Percentiles rank a stretch among this genome's conserved stretches.
These are phyloP conservation scores for Leptoteleia sp. DNA, from an alignment of 1,140 invertebrate genomes.

Conservation along the genomic window DNA sequence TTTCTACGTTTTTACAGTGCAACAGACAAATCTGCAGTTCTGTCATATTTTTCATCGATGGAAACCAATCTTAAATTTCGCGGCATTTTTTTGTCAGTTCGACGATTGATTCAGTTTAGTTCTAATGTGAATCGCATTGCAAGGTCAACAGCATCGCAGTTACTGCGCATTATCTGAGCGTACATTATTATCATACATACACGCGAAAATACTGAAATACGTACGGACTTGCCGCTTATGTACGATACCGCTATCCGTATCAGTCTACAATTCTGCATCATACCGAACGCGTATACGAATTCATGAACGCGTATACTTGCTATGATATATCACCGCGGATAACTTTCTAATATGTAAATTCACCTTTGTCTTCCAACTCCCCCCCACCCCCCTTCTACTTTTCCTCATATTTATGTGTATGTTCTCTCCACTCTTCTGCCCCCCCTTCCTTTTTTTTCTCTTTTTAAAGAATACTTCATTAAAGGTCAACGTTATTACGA, in stretches of 20 bases:
- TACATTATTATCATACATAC: conserved; percentile 36
- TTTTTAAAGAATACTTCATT: neutral
- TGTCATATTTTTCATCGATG: too few species aligned
- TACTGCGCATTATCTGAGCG: conserved; percentile 48
- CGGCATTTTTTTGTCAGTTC: conserved; percentile 14
- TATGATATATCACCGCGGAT: neutral
- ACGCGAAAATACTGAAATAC: conserved; percentile 38
- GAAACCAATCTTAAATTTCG: too few species aligned
- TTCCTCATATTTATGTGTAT: too few species aligned
- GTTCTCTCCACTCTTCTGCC: neutral
- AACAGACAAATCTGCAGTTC: too few species aligned
- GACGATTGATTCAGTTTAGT: conserved; percentile 23
- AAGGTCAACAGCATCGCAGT: conserved; percentile 49
- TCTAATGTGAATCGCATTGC: conserved; percentile 10
- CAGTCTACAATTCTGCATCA: conserved; percentile 9
- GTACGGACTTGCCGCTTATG: conserved; percentile 15
- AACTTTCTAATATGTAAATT: conserved; percentile 13
- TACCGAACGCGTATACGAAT: neutral
- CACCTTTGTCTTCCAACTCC: neutral
- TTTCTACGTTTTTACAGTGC: too few species aligned
- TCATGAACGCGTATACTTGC: neutral
- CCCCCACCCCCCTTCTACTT: too few species aligned
- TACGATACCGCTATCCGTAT: conserved; percentile 31
- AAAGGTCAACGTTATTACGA: conserved; percentile 10
- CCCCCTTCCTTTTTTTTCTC: neutral